Base-by-base conservation (phyloP, 2,888 invertebrate species). In the Tridacna gigas region DNA sequence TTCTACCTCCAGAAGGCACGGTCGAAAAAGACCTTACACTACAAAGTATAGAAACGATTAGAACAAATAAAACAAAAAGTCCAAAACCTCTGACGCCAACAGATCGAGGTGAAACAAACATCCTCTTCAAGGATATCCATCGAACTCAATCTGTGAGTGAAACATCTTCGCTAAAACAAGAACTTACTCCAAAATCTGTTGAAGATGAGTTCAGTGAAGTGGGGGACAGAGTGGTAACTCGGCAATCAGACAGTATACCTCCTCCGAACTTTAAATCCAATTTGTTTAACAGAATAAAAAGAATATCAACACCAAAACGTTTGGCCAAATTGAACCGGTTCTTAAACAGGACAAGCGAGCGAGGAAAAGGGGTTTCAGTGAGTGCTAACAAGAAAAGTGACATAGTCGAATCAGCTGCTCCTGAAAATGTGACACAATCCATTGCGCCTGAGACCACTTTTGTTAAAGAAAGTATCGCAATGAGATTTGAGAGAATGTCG, bases 201-300 rank as follows among this genome's bases (percentile, higher is more conserved):
- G 9, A 2, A 56, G 65, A 65, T 15, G 45, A 0, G 0, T 5
- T 18, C 28, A 60, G 15, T 25, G 63, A 61, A 45, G 18, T 28
- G 9, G 61, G 9, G 3, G 9, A 26, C 0, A 74, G 45, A 22
- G 56, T 28, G 37, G 11, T 28, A 9, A 60, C 60, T n/a, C 63
- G 61, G 7, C 28, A 56, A 37, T 60, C 61, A 37, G 63, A 74
- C 20, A 74, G 71, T 74, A 67, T 84, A 15, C 84, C 84, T 25
- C 81, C 84, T 0, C 48, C 61, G 9, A 81, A 84, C 48, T 84
- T 84, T 56, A 84, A 81, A 74, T 61, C 73, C 0, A 84, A 76
- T 45, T 67, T 84, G 65, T 81, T 84, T 63, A 81, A 81, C 22
- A 79, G 81, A 66, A 60, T 81, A 9, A 61, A 67, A 20, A 51